phyloP scores from a whole-genome alignment of 2,113 vertebrate species.

The Nothobranchius furzeri region DNA sequence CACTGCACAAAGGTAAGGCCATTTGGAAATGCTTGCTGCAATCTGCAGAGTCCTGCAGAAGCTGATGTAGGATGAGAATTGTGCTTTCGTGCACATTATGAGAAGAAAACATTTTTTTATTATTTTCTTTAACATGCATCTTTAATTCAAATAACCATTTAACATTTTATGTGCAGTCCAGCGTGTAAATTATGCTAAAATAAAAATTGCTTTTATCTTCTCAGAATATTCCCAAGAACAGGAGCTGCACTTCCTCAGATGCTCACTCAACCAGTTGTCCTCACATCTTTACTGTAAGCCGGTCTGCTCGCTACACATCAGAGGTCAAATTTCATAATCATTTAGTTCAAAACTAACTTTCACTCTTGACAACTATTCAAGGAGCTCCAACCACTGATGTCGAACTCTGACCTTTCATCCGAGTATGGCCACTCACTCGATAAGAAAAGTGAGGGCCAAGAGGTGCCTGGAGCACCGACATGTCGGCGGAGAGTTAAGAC shows the following conservation, averaged over 20 bases:
- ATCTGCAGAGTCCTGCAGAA: not conserved
- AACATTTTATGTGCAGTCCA: too few relatives aligned
- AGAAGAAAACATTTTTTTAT: not conserved
- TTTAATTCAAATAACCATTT: too few relatives aligned
- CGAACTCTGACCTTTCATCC: not conserved
- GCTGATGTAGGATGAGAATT: not conserved
- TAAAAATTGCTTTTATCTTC: not conserved
- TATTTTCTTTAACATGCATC: too few relatives aligned
- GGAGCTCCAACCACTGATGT: constrained; percentile 78
- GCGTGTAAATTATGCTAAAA: too few relatives aligned
- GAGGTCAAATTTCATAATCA: too few relatives aligned
- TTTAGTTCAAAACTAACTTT: too few relatives aligned
- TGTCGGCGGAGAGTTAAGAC: constrained; percentile 27
- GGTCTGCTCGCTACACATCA: too few relatives aligned
- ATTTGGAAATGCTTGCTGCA: not conserved
- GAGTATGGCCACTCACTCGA: constrained; percentile 13
- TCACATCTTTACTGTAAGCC: constrained; percentile 44
- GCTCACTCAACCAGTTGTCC: not conserved
- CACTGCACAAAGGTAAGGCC: constrained; percentile 52
- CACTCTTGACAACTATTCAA: constrained; percentile 16
- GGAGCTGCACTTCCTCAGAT: constrained; percentile 18
- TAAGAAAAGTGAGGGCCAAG: constrained; percentile 6
- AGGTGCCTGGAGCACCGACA: not conserved
- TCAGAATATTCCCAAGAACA: constrained; percentile 59
- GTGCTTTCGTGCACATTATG: constrained; percentile 1